phyloP scores from a whole-genome alignment of 2,888 invertebrate species.

The Ctenicera cuprea region DNA sequence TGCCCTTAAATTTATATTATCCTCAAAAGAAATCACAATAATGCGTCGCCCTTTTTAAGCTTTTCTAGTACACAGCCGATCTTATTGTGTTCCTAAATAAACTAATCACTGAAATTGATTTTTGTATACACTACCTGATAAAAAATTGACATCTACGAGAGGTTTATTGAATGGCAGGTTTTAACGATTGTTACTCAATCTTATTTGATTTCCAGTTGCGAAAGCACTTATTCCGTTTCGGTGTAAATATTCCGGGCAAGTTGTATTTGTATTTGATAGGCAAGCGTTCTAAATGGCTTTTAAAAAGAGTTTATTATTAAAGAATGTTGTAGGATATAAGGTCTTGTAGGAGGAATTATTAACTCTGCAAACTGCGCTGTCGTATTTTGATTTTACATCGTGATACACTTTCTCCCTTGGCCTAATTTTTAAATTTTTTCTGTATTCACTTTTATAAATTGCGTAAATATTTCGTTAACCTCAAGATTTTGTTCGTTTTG shows the following conservation, averaged over 20 bases:
- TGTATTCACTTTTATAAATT: no score
- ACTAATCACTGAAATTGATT: slow-evolving; percentile 44
- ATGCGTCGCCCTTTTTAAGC: no score
- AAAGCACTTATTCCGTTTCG: not conserved
- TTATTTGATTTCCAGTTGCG: not conserved
- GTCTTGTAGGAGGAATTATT: not conserved
- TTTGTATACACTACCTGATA: slow-evolving; percentile 36
- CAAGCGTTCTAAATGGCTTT: not conserved
- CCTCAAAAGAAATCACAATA: no score
- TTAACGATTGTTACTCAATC: slow-evolving; percentile 9
- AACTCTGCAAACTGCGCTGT: not conserved
- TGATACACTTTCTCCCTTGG: not conserved
- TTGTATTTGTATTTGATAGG: not conserved
- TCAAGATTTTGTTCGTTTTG: no score
- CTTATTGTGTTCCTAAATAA: slow-evolving; percentile 33
- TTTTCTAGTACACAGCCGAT: no score
- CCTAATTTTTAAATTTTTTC: not conserved
- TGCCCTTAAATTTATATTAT: no score
- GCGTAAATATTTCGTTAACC: no score
- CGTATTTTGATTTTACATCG: not conserved
- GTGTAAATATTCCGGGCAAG: not conserved
- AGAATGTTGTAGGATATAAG: not conserved
- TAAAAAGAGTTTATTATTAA: not conserved
- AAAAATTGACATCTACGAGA: slow-evolving; percentile 35
- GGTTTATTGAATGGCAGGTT: slow-evolving; percentile 6